These are phyloP conservation scores for Rhynchopsitta pachyrhyncha DNA, from an alignment of 2,113 vertebrate genomes.

Conservation along the genomic window DNA sequence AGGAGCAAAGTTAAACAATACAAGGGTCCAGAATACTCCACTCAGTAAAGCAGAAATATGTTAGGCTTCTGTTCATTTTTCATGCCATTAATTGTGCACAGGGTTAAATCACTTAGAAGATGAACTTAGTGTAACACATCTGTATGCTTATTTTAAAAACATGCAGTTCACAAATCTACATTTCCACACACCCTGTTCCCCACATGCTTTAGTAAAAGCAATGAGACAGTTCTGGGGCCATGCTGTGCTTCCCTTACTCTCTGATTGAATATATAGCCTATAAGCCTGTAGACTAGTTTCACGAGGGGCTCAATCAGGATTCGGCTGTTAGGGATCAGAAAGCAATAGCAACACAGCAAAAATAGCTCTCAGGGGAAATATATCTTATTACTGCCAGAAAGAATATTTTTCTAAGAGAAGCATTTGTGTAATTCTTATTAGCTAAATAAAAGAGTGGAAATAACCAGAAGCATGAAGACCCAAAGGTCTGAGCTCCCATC, in stretches of 20 bases:
- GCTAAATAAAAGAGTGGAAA: slow-evolving; percentile 41
- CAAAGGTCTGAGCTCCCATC: background rate
- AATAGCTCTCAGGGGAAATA: slow-evolving; percentile 39
- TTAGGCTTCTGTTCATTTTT: background rate
- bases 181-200: background rate
- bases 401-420: slow-evolving; percentile 36
- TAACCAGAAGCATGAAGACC: slow-evolving; percentile 34
- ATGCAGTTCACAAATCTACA: background rate
- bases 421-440: slow-evolving; percentile 52
- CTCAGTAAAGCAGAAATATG: background rate
- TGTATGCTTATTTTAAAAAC: background rate
- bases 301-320: background rate
- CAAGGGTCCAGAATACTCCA: background rate
- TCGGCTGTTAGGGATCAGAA: slow-evolving; percentile 21
- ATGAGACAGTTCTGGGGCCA: background rate
- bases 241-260: background rate
- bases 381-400: slow-evolving; percentile 31
- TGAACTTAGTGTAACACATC: background rate
- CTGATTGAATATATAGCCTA: background rate
- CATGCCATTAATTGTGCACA: background rate
- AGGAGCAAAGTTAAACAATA: slow-evolving; percentile 27
- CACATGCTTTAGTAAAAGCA: background rate
- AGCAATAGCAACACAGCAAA: slow-evolving; percentile 35
- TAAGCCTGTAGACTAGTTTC: background rate
- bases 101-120: background rate